Evolutionary conservation across 92 coral and sea anemone genomes (phyloP).

Genomic region (Heteractis magnifica): DNA sequence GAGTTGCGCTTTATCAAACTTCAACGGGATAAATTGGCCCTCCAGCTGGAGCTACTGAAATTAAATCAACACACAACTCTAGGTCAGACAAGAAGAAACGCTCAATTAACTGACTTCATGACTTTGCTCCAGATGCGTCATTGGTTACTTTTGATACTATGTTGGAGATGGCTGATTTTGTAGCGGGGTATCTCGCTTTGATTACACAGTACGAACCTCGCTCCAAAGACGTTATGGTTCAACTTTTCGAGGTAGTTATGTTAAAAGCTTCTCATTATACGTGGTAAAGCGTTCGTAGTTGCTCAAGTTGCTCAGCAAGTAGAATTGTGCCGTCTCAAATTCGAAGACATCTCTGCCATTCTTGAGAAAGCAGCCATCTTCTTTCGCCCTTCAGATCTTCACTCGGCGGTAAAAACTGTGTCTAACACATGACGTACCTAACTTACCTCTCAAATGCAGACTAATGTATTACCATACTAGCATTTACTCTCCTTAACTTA

Average conservation of each 20-base stretch:
- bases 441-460: no score
- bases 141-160: conserved; percentile 13
- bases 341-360: conserved; percentile 25
- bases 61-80: neutral
- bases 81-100: conserved; percentile 2
- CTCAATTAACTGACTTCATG: conserved; percentile 35
- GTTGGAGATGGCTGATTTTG: conserved; percentile 32
- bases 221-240: conserved; percentile 19
- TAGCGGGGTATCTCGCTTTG: conserved; percentile 28
- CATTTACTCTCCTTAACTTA: no score
- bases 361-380: conserved; percentile 14
- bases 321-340: conserved; percentile 13
- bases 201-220: conserved; percentile 14
- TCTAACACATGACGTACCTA: no score
- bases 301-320: conserved; percentile 33
- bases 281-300: conserved; percentile 21
- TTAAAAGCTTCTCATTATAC: conserved; percentile 21
- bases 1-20: neutral
- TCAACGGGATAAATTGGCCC: neutral
- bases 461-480: no score
- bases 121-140: conserved; percentile 39
- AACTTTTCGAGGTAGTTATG: conserved; percentile 16
- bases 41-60: neutral
- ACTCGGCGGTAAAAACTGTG: neutral
- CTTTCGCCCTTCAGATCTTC: conserved; percentile 32